These are phyloP conservation scores for Atrichornis clamosus DNA, from an alignment of 2,113 vertebrate species.

Conservation along the genomic window DNA sequence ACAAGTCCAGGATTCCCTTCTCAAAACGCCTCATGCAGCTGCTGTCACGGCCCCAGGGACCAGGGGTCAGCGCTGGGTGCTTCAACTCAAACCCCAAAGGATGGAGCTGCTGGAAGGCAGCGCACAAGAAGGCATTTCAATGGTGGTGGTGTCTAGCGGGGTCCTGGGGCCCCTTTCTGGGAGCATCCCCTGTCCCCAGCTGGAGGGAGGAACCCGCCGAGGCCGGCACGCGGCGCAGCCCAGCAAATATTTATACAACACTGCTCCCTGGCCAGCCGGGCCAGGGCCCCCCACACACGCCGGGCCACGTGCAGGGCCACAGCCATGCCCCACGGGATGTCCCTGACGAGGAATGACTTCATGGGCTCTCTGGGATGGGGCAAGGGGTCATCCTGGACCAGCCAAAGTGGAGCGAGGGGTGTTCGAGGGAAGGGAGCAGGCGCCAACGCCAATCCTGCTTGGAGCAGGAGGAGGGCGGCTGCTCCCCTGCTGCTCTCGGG, in stretches of 20 bases:
- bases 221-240: not conserved
- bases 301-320: not conserved
- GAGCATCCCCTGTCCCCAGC: not conserved
- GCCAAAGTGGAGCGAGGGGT: not conserved
- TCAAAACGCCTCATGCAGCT: accelerated
- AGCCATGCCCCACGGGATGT: not conserved
- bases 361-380: not conserved
- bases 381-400: not conserved
- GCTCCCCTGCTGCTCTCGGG: not conserved
- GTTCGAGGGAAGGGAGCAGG: not conserved
- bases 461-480: not conserved
- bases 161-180: not conserved
- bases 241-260: slow-evolving; percentile 56
- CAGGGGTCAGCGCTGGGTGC: accelerated
- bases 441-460: not conserved
- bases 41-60: not conserved
- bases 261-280: not conserved
- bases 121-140: accelerated
- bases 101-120: not conserved
- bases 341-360: not conserved
- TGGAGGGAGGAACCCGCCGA: not conserved
- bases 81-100: not conserved
- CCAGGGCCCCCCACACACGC: not conserved
- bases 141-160: accelerated
- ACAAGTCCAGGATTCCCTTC: not conserved